Evolutionary conservation across 1,140 invertebrate species (phyloP).

Genomic region (Drosophila fuyamai): DNA sequence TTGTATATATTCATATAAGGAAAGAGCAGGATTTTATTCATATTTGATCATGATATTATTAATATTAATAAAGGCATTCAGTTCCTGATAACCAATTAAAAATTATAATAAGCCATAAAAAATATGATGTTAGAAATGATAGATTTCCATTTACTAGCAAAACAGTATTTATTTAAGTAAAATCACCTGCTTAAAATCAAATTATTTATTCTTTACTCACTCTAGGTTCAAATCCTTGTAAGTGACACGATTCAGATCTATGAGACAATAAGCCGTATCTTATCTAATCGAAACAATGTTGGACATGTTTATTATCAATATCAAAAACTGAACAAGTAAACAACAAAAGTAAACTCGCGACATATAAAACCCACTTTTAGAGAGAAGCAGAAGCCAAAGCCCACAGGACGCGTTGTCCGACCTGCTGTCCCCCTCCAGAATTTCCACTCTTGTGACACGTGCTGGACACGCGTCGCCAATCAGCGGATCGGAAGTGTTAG

Average conservation of each 20-base stretch:
- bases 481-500: slow-evolving; percentile 44
- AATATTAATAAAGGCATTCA: no score
- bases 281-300: slow-evolving; percentile 65
- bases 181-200: no score
- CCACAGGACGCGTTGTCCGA: slow-evolving; percentile 51
- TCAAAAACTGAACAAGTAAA: slow-evolving; percentile 29
- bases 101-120: no score
- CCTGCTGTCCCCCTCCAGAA: slow-evolving; percentile 15
- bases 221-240: slow-evolving; percentile 12
- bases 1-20: no score
- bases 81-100: no score
- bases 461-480: slow-evolving; percentile 60
- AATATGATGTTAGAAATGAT: no score
- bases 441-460: slow-evolving; percentile 47
- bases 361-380: slow-evolving; percentile 36
- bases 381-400: slow-evolving; percentile 54
- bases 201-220: background rate
- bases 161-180: no score
- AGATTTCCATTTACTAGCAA: no score
- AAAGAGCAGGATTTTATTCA: no score
- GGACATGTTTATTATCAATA: slow-evolving; percentile 67
- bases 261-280: slow-evolving; percentile 13
- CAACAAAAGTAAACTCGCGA: slow-evolving; percentile 11
- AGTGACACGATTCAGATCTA: slow-evolving; percentile 11
- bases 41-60: no score